A percentile compares a stretch with the other conserved stretches of the same genome.
These are phyloP conservation scores for Diarsia mendica DNA, from an alignment of 2,888 invertebrate species.

Conservation along the genomic window DNA sequence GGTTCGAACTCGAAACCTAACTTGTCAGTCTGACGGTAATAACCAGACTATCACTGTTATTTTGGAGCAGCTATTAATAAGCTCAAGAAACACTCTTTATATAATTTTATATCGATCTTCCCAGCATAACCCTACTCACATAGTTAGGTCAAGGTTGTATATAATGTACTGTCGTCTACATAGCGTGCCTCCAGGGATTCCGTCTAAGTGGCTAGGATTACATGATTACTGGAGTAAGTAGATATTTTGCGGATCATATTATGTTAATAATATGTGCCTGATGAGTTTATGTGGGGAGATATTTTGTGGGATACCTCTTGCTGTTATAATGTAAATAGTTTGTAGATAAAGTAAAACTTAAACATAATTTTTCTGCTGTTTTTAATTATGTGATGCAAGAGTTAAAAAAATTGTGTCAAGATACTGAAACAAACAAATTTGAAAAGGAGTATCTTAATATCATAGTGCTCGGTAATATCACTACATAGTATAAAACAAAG, in stretches of 20 bases:
- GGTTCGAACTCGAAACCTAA: too few species aligned
- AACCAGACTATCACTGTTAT: too few species aligned
- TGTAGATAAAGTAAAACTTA: not conserved
- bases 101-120: conserved; percentile 32
- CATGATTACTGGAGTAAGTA: conserved; percentile 57
- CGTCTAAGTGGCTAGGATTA: conserved; percentile 52
- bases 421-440: too few species aligned
- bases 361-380: not conserved
- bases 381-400: too few species aligned
- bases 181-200: conserved; percentile 46
- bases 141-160: conserved; percentile 52
- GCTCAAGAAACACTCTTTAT: not conserved
- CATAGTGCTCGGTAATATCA: too few species aligned
- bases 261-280: conserved; percentile 52
- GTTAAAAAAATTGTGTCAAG: too few species aligned
- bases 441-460: too few species aligned
- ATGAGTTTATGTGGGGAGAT: conserved; percentile 19
- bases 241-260: conserved; percentile 34
- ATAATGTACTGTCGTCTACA: conserved; percentile 41
- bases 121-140: conserved; percentile 34
- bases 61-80: not conserved
- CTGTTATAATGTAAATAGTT: not conserved
- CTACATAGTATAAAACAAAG: too few species aligned
- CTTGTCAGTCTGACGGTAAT: too few species aligned
- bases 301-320: conserved; percentile 17